Conservation (phyloP, 2,113 vertebrate species). For the Rhabdornis inornatus region DNA sequence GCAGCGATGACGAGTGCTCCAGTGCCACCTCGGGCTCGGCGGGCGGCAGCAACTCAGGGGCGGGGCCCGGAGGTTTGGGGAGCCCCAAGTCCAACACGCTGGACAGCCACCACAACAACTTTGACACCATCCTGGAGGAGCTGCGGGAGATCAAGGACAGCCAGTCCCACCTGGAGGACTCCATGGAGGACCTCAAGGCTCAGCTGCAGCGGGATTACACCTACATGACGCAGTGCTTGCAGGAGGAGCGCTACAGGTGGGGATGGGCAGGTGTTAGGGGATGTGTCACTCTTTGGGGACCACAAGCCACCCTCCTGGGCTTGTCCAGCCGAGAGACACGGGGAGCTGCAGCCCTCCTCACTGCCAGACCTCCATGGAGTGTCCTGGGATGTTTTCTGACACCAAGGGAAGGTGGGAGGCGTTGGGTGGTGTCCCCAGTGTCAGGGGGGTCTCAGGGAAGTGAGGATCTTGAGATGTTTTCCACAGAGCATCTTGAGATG, state of each 20-base stretch:
- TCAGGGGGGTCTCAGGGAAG: neutral
- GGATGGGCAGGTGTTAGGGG: neutral
- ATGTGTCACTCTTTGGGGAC: neutral
- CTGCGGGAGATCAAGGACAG: constrained; percentile 93
- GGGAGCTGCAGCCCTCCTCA: neutral
- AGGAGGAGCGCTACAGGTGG: constrained; percentile 94
- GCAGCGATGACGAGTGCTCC: constrained; percentile 95
- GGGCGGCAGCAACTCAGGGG: constrained; percentile 86
- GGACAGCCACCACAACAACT: constrained; percentile 86
- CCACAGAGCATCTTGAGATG: too few relatives aligned
- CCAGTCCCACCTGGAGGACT: constrained; percentile 92
- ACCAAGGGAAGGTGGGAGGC: neutral
- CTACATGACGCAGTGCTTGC: constrained; percentile 97
- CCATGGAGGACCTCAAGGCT: constrained; percentile 93
- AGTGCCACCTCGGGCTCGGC: constrained; percentile 90
- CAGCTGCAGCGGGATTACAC: constrained; percentile 95
- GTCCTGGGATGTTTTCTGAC: neutral
- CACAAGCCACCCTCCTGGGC: accelerated
- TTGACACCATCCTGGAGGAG: constrained; percentile 90
- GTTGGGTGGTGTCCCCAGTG: accelerated
- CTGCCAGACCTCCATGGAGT: neutral
- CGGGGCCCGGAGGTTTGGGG: constrained; percentile 75
- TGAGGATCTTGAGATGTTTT: too few relatives aligned
- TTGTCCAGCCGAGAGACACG: neutral
- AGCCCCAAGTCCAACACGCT: constrained; percentile 87